A percentile compares a stretch with the other conserved stretches of the same genome.
These are phyloP conservation scores for Lasioglossum villosulum DNA, from an alignment of 2,888 invertebrate genomes.

Conservation along the genomic window DNA sequence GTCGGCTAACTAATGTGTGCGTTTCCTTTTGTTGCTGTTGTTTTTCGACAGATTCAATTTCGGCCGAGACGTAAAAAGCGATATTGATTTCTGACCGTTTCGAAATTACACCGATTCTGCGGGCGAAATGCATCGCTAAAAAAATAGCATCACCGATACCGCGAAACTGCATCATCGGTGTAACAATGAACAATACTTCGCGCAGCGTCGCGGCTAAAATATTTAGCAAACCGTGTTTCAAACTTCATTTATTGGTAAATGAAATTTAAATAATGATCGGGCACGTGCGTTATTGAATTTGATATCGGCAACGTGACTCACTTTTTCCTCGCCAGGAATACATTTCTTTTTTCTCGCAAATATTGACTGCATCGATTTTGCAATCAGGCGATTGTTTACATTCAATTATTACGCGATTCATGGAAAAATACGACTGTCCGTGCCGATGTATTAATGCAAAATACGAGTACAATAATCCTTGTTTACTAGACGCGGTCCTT, in stretches of 20 bases:
- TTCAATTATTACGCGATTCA: not conserved
- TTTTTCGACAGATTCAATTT: not conserved
- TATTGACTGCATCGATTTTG: not conserved
- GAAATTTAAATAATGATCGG: slow-evolving; percentile 1
- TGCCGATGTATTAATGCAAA: not conserved
- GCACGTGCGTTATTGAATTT: not conserved
- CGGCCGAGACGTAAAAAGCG: not conserved
- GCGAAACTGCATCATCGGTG: not conserved
- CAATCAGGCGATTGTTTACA: not conserved
- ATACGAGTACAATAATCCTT: not conserved
- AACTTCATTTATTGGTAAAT: not conserved
- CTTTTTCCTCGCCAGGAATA: not conserved
- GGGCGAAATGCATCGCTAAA: not conserved
- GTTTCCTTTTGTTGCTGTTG: not conserved
- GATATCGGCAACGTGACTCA: not conserved
- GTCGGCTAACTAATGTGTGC: not conserved
- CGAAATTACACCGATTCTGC: not conserved
- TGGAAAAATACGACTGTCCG: not conserved
- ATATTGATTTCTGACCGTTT: slow-evolving; percentile 17
- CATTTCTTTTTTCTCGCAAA: not conserved
- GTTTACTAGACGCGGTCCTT: not conserved
- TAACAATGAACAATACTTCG: not conserved
- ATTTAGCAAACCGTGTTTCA: not conserved
- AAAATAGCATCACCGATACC: not conserved
- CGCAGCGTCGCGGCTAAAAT: not conserved